Conservation (phyloP, 2,797 vertebrate species). For the Esox lucius region DNA sequence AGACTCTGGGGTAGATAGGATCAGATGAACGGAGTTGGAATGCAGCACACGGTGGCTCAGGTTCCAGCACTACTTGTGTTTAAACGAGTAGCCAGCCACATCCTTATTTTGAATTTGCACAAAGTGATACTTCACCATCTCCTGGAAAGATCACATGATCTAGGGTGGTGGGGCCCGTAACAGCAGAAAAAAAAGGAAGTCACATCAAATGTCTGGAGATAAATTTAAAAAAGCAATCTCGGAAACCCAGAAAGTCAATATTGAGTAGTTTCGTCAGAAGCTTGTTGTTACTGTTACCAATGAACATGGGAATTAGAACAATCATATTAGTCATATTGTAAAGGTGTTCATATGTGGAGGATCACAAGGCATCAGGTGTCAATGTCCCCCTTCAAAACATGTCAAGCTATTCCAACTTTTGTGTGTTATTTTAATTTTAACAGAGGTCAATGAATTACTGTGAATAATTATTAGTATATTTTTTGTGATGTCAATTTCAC, state of each 20-base stretch:
- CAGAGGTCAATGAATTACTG: not conserved
- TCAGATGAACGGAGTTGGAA: constrained; percentile 58
- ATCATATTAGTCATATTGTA: not conserved
- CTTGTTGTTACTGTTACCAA: not conserved
- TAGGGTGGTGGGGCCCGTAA: not conserved
- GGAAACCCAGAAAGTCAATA: not conserved
- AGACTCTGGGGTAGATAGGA: constrained; percentile 47
- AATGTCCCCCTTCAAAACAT: not conserved
- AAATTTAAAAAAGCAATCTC: not conserved
- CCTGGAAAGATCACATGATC: constrained; percentile 57
- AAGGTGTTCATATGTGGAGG: not conserved
- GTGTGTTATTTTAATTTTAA: not conserved
- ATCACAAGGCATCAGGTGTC: not conserved
- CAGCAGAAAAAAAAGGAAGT: constrained; percentile 36
- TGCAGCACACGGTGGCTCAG: constrained; percentile 28
- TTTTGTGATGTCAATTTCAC: no score
- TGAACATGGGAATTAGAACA: not conserved
- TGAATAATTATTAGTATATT: no score
- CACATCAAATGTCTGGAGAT: constrained; percentile 1
- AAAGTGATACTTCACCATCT: constrained; percentile 58
- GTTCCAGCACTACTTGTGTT: constrained; percentile 39
- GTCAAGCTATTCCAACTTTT: not conserved
- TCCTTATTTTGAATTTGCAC: constrained; percentile 58
- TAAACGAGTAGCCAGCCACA: constrained; percentile 43
- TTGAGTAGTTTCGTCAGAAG: not conserved